Percentiles rank a stretch among this genome's conserved stretches.
These are phyloP conservation scores for Machaerirhynchus nigripectus DNA, from an alignment of 2,113 vertebrate genomes.

Conservation along the genomic window DNA sequence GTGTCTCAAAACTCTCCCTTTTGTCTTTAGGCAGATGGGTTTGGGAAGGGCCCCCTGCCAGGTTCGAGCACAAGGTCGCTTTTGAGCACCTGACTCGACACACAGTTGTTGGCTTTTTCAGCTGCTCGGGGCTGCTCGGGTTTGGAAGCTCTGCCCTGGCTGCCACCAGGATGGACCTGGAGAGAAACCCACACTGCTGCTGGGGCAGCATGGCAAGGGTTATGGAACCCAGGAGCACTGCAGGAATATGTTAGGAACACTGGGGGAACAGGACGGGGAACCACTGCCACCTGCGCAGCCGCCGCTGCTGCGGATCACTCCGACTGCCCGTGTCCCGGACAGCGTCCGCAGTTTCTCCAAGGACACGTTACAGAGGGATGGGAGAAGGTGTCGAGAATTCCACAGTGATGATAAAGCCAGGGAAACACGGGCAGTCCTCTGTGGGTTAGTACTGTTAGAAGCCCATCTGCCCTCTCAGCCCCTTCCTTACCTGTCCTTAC, in stretches of 20 bases:
- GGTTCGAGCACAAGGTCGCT: background rate
- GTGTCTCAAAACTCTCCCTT: background rate
- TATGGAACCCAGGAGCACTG: background rate
- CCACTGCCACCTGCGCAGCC: background rate
- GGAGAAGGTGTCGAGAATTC: background rate
- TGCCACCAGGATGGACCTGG: background rate
- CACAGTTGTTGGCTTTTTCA: constrained; percentile 20
- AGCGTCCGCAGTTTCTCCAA: background rate
- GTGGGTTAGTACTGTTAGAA: constrained; percentile 2
- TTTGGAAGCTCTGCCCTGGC: constrained; percentile 35
- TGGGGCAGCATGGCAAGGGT: background rate
- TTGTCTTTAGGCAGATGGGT: background rate
- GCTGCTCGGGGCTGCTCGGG: background rate
- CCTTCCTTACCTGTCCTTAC: background rate
- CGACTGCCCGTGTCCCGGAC: fast-evolving
- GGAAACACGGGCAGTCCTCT: background rate
- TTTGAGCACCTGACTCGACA: background rate
- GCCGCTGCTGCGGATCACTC: fast-evolving
- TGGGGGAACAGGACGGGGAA: background rate
- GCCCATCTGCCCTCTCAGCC: background rate
- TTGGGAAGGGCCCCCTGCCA: background rate
- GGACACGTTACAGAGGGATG: background rate
- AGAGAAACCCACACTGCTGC: background rate
- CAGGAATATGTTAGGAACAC: background rate
- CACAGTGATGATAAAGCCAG: background rate